Evolutionary conservation across 2,797 vertebrate species (phyloP).

Genomic region (Lacerta agilis): DNA sequence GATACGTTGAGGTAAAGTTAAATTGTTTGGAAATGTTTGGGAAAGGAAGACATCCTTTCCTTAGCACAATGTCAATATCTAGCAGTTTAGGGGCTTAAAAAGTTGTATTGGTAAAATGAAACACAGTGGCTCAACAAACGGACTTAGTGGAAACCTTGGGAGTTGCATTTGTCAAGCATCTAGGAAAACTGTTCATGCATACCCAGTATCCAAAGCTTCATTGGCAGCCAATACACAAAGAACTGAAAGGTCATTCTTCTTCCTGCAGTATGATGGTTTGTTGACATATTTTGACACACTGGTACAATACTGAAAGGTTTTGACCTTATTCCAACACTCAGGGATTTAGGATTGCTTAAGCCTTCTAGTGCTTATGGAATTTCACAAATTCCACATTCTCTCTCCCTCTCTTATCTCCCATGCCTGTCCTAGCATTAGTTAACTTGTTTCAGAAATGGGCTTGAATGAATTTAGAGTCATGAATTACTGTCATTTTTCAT

Average conservation of each 20-base stretch:
- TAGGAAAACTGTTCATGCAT: conserved; percentile 78
- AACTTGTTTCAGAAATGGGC: conserved; percentile 37
- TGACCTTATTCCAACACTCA: conserved; percentile 76
- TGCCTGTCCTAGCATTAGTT: conserved; percentile 37
- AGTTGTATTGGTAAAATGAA: conserved; percentile 60
- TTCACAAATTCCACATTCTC: conserved; percentile 50
- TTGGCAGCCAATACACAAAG: conserved; percentile 75
- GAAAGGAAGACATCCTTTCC: conserved; percentile 46
- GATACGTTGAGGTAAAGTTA: conserved; percentile 28
- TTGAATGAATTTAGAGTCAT: conserved; percentile 18
- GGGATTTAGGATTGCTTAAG: conserved; percentile 69
- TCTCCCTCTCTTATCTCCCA: conserved; percentile 34
- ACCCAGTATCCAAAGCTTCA: conserved; percentile 73
- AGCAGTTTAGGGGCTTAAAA: conserved; percentile 54
- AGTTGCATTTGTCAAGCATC: conserved; percentile 77
- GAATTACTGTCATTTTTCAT: conserved; percentile 1
- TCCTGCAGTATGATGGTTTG: conserved; percentile 80
- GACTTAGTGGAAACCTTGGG: conserved; percentile 74
- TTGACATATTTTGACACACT: conserved; percentile 88
- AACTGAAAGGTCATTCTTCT: conserved; percentile 84
- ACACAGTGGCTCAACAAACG: conserved; percentile 64
- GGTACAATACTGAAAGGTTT: conserved; percentile 79
- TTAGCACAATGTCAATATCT: conserved; percentile 35
- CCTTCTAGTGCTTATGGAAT: conserved; percentile 53
- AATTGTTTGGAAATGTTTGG: conserved; percentile 24